Percentiles rank a stretch among this genome's conserved stretches.
Evolutionary conservation across 1,140 invertebrate genomes (phyloP).

Genomic region (Ctenoplectra terminalis): DNA sequence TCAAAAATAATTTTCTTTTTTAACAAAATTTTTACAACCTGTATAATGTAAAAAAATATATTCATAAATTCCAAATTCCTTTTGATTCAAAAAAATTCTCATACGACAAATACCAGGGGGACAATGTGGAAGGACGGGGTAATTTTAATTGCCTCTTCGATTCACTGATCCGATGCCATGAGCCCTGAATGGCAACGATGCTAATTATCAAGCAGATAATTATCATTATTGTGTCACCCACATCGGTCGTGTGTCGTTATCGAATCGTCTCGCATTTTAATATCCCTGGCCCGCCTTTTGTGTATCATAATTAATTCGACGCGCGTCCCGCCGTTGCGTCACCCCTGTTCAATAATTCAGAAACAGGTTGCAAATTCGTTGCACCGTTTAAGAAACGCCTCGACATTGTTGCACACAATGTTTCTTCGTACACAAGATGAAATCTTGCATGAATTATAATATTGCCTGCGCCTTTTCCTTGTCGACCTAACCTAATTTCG

Average conservation of each 20-base stretch:
- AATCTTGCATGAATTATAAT: background rate
- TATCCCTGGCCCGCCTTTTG: slow-evolving; percentile 2
- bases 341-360: slow-evolving; percentile 36
- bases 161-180: background rate
- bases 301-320: slow-evolving; percentile 3
- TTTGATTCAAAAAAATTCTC: background rate
- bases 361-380: slow-evolving; percentile 17
- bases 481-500: background rate
- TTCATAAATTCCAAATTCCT: background rate
- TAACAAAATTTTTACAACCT: no score
- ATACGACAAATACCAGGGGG: background rate
- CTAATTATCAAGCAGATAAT: slow-evolving; percentile 24
- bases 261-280: slow-evolving; percentile 20
- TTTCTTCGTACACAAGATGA: background rate
- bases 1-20: no score
- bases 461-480: background rate
- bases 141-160: slow-evolving; percentile 2
- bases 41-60: no score
- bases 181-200: background rate
- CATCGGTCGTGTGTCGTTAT: background rate
- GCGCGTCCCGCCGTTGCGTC: slow-evolving; percentile 15
- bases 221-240: slow-evolving; percentile 31
- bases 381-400: background rate
- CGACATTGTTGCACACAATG: background rate
- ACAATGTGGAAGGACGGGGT: background rate